Base-by-base conservation (phyloP, 2,888 invertebrate genomes). In the Pseudoips prasinana region DNA sequence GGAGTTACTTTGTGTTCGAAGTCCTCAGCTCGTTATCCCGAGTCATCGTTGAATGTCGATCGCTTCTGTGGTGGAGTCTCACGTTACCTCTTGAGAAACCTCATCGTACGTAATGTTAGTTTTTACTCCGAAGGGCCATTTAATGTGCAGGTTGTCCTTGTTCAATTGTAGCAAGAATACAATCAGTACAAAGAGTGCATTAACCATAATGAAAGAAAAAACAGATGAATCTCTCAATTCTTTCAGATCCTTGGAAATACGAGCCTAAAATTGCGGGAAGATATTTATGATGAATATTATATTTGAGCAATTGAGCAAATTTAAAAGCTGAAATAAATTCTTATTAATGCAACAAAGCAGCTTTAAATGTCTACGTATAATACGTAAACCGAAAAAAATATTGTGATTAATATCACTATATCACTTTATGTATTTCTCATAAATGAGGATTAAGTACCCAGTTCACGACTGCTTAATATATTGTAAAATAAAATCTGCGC, bases 111-210 rank as follows among this genome's bases (percentile, higher is more conserved):
- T 96, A 70, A 97, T 95, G 90, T 97, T 97, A 82, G 95, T 95
- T 91, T 94, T 96, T 76, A 96, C 95, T 90, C 96, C 97, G 72
- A 96, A 93, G 33, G 98, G 98, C 98, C 98, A 98, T 86, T 97
- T 96, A 79, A 98, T 91, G 90, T 98, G 97, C 66, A 98, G 92
- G 77, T 94, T 94, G 87, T 98, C 98, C 92, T 98, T 98, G 92
- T 98, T 98, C 88, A 98, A 92, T 91, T 99, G 99, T 78, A 99
- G 94, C 84, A 99, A 94, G 90, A 99, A 97, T 64, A 99, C 98
- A 89, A 98, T 97, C 81, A 99, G 93, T 70, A 99, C 98, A 93
- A 99, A 99, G 69, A 99, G 93, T 61, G 98, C 97, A 91, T 99
- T 99, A 86, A 97, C 89, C 98, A 99, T 99, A 91, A 98, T 96